These are phyloP conservation scores for Poecilia velifera DNA, from an alignment of 2,797 vertebrate genomes.

Conservation along the genomic window DNA sequence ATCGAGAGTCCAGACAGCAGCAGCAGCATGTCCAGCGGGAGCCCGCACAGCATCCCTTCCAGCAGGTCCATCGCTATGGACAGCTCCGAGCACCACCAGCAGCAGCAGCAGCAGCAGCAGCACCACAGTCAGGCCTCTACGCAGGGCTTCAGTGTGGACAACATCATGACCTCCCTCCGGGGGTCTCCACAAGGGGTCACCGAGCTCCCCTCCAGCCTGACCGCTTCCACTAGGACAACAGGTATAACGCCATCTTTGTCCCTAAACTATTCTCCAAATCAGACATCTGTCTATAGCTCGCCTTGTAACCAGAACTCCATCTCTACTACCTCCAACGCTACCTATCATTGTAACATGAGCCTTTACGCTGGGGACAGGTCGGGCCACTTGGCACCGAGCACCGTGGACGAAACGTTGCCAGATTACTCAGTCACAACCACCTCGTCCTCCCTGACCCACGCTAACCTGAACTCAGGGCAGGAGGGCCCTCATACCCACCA, in stretches of 20 bases:
- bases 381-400: conserved; percentile 80
- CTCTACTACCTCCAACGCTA: conserved; percentile 85
- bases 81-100: conserved; percentile 80
- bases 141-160: conserved; percentile 96
- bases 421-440: conserved; percentile 90
- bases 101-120: conserved; percentile 72
- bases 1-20: conserved; percentile 95
- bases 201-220: conserved; percentile 82
- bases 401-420: conserved; percentile 91
- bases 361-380: conserved; percentile 91
- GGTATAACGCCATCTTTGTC: conserved; percentile 85
- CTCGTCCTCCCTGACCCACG: conserved; percentile 82
- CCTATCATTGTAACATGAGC: conserved; percentile 97
- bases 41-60: conserved; percentile 88
- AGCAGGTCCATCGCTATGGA: conserved; percentile 88
- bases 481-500: conserved; percentile 89
- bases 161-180: conserved; percentile 94
- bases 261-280: conserved; percentile 85
- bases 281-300: conserved; percentile 89
- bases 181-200: conserved; percentile 88
- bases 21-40: conserved; percentile 92
- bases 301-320: conserved; percentile 90
- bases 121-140: conserved; percentile 80
- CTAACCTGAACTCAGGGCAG: conserved; percentile 85
- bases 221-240: conserved; percentile 82